These are phyloP conservation scores for Thaleichthys pacificus DNA, from an alignment of 2,797 vertebrate species.

Conservation along the genomic window DNA sequence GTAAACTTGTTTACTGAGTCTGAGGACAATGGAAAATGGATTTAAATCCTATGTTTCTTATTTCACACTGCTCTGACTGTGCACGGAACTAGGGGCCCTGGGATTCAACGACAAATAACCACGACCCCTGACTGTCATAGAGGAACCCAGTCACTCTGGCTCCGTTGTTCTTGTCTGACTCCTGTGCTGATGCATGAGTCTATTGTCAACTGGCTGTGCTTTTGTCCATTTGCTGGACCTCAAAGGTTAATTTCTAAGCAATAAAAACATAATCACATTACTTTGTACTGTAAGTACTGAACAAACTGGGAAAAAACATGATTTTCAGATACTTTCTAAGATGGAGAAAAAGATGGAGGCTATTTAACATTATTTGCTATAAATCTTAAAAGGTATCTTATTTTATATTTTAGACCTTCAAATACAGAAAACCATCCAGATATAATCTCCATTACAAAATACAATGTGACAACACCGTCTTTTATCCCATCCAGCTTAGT, in stretches of 20 bases:
- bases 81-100: not conserved
- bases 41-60: slow-evolving; percentile 57
- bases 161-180: not conserved
- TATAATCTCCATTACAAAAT: not conserved
- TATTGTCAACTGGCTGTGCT: not conserved
- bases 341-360: not conserved
- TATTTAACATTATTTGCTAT: not conserved
- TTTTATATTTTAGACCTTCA: not conserved
- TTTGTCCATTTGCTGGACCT: too few relatives aligned
- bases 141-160: not conserved
- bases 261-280: too few relatives aligned
- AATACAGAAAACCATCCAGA: not conserved
- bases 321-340: too few relatives aligned
- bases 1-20: not conserved
- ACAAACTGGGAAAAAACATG: too few relatives aligned
- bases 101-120: not conserved
- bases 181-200: not conserved
- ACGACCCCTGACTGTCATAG: too few relatives aligned
- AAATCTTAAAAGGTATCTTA: not conserved
- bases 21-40: slow-evolving; percentile 53
- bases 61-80: slow-evolving; percentile 41
- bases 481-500: not conserved
- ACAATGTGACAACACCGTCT: not conserved
- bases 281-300: too few relatives aligned
- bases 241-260: too few relatives aligned